Evolutionary conservation across 2,113 vertebrate species (phyloP).

Genomic region (Lamprotornis superbus): DNA sequence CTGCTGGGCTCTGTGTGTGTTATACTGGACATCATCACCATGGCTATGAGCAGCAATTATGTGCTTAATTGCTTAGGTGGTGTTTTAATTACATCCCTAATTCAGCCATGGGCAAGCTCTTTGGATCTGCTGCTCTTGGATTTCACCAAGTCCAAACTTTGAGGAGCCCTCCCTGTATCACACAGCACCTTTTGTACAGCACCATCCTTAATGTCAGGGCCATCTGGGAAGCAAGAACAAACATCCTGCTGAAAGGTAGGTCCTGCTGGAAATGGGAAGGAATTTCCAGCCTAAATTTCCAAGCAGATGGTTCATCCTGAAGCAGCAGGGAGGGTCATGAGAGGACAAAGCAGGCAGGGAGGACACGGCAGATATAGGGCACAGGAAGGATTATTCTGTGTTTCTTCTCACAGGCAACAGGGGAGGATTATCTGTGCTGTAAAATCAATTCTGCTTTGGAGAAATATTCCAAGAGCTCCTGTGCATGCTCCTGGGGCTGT

Average conservation of each 20-base stretch:
- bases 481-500: background rate
- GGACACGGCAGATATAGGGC: background rate
- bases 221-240: background rate
- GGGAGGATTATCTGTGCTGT: background rate
- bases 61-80: background rate
- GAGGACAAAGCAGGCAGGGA: background rate
- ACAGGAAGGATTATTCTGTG: background rate
- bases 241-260: background rate
- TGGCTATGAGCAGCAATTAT: background rate
- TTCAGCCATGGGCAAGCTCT: background rate
- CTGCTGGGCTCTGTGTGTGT: background rate
- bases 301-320: background rate
- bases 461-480: background rate
- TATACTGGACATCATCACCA: background rate
- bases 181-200: background rate
- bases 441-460: background rate
- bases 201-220: background rate
- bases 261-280: background rate
- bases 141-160: background rate
- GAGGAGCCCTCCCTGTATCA: background rate
- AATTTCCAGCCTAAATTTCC: background rate
- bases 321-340: background rate
- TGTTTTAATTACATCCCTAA: background rate
- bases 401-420: background rate
- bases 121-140: background rate